Percentiles rank a stretch among this genome's conserved stretches.
Conservation (phyloP, 1,140 invertebrate species). For the Thrips palmi region DNA sequence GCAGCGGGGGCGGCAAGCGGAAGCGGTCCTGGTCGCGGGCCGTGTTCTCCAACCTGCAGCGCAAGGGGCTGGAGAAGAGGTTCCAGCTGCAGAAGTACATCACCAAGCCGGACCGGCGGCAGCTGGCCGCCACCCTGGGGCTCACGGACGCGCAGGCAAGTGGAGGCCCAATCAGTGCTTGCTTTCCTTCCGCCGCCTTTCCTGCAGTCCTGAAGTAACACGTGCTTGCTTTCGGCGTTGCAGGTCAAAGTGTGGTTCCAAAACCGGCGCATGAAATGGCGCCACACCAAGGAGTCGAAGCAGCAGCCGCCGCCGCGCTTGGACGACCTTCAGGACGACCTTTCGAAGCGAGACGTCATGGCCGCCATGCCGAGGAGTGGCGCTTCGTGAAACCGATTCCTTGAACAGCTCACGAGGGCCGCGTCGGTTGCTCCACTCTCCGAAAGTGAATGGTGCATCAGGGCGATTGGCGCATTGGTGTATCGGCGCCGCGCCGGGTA, state of each 20-base stretch:
- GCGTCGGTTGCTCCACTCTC: no score
- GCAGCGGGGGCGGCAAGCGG: constrained; percentile 33
- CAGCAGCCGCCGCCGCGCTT: background rate
- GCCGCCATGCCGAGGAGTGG: no score
- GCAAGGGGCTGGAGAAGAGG: constrained; percentile 82
- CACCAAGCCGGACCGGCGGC: constrained; percentile 90
- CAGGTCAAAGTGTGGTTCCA: constrained; percentile 90
- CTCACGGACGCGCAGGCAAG: constrained; percentile 86
- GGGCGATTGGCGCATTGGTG: no score
- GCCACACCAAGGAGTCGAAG: constrained; percentile 49
- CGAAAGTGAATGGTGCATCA: no score
- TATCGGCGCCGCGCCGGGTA: no score
- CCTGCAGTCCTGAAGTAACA: background rate
- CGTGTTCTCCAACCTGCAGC: constrained; percentile 82
- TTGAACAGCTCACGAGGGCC: no score
- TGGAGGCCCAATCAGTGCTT: background rate
- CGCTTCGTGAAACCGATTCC: no score
- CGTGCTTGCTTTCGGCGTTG: constrained; percentile 5
- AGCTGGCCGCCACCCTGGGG: constrained; percentile 85
- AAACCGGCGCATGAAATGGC: constrained; percentile 85
- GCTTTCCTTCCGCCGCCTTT: background rate
- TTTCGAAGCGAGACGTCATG: no score
- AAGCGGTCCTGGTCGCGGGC: constrained; percentile 86
- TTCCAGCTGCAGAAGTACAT: constrained; percentile 98
- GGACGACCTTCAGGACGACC: background rate